Conservation (phyloP, 2,888 invertebrate species). For the Mycalesis mineus region DNA sequence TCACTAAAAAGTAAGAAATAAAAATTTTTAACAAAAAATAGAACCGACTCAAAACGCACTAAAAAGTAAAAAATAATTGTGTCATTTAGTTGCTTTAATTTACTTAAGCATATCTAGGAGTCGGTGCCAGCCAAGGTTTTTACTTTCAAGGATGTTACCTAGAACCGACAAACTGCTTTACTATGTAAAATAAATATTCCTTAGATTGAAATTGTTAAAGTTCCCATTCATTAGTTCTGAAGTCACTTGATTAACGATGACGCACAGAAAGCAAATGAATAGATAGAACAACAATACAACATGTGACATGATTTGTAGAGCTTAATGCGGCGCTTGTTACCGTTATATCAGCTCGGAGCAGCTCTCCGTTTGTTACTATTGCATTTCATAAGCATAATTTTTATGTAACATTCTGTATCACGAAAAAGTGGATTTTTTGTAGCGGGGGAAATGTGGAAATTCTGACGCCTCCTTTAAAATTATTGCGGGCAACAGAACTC, state of each 20-base stretch:
- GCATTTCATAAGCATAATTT: constrained; percentile 13
- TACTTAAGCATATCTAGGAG: no score
- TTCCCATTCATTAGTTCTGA: constrained; percentile 10
- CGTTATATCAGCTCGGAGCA: constrained; percentile 13
- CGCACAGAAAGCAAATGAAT: constrained; percentile 20
- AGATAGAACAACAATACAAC: constrained; percentile 22
- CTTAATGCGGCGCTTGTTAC: constrained; percentile 15
- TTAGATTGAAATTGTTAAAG: constrained; percentile 10
- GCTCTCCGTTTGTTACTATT: neutral
- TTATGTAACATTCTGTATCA: constrained; percentile 3
- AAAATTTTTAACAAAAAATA: no score
- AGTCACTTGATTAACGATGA: constrained; percentile 24
- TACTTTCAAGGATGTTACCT: no score
- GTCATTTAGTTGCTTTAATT: no score
- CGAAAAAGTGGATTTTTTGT: constrained; percentile 5
- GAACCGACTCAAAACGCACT: no score
- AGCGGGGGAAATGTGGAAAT: constrained; percentile 5
- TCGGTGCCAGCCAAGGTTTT: no score
- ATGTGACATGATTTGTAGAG: constrained; percentile 18
- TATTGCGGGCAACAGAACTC: constrained; percentile 9
- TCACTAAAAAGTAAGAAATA: no score
- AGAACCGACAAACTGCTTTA: no score
- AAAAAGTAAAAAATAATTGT: no score
- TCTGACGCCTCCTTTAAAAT: constrained; percentile 15
- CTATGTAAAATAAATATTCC: no score